Conservation (phyloP, 2,797 vertebrate species). For the Pseudochirops cupreus region DNA sequence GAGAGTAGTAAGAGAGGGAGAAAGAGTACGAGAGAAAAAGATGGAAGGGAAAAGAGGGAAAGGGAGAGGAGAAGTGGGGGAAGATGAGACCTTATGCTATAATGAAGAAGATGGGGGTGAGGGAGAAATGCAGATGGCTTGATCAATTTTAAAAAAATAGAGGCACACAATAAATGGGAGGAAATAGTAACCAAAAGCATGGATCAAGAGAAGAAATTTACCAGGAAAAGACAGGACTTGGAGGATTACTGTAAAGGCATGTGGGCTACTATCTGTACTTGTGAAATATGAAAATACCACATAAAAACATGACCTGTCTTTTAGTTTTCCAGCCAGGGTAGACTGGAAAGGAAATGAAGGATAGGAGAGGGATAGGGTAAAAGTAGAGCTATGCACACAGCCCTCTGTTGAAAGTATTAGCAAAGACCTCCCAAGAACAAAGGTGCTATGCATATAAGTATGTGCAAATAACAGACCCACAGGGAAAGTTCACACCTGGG, state of each 20-base stretch:
- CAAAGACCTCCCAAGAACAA: background rate
- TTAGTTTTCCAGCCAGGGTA: background rate
- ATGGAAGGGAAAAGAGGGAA: rapidly evolving
- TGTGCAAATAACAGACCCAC: background rate
- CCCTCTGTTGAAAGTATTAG: conserved; percentile 1
- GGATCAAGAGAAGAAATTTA: background rate
- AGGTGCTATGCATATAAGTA: background rate
- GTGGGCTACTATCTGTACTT: background rate
- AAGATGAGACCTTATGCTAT: background rate
- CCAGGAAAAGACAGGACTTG: background rate
- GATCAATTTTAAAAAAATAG: background rate
- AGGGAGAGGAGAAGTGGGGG: background rate
- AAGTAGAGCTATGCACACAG: background rate
- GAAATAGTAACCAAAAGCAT: rapidly evolving
- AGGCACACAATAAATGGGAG: rapidly evolving
- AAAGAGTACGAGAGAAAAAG: background rate
- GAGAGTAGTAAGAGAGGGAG: too few species aligned
- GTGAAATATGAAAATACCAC: background rate
- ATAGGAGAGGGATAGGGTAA: background rate
- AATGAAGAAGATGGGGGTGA: background rate
- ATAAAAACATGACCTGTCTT: background rate
- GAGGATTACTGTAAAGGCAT: background rate
- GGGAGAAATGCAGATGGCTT: background rate
- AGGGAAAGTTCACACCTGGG: background rate
- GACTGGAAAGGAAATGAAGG: background rate